phyloP scores from a whole-genome alignment of 2,888 invertebrate species.

The Idaea aversata region DNA sequence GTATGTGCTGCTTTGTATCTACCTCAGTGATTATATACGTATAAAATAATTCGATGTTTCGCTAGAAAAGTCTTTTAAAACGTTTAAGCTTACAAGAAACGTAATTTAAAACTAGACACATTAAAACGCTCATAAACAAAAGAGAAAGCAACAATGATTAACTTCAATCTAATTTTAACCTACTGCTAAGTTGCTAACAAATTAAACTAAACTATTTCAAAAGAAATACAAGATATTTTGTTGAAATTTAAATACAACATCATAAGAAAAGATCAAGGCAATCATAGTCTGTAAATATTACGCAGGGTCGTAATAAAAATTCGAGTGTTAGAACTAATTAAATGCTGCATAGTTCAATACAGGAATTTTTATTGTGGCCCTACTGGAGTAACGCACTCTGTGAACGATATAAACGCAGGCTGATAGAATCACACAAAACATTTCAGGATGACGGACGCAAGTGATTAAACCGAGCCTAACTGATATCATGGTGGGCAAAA shows the following conservation, averaged over 20 bases:
- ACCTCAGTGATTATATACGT: too few species aligned
- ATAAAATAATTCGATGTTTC: too few species aligned
- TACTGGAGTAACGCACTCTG: too few species aligned
- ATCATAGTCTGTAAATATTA: slow-evolving; percentile 54
- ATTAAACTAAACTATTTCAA: slow-evolving; percentile 29
- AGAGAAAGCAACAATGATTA: slow-evolving; percentile 64
- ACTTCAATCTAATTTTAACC: slow-evolving; percentile 72
- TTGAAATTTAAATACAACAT: slow-evolving; percentile 18
- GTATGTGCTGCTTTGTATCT: too few species aligned
- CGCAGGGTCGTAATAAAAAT: too few species aligned
- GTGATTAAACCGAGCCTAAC: background rate
- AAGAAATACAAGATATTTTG: background rate
- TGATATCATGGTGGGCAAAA: background rate
- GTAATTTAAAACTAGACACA: slow-evolving; percentile 14
- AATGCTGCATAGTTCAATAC: too few species aligned
- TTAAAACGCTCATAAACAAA: slow-evolving; percentile 37
- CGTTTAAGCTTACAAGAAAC: too few species aligned
- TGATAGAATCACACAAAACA: background rate
- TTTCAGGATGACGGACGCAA: background rate
- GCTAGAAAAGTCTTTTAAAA: too few species aligned
- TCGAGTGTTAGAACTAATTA: too few species aligned
- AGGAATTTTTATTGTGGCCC: too few species aligned
- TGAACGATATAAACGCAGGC: background rate
- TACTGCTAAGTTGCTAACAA: slow-evolving; percentile 31
- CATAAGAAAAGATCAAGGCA: slow-evolving; percentile 74